These are phyloP conservation scores for Mactromeris polynyma DNA, from an alignment of 2,888 invertebrate genomes.

Conservation along the genomic window DNA sequence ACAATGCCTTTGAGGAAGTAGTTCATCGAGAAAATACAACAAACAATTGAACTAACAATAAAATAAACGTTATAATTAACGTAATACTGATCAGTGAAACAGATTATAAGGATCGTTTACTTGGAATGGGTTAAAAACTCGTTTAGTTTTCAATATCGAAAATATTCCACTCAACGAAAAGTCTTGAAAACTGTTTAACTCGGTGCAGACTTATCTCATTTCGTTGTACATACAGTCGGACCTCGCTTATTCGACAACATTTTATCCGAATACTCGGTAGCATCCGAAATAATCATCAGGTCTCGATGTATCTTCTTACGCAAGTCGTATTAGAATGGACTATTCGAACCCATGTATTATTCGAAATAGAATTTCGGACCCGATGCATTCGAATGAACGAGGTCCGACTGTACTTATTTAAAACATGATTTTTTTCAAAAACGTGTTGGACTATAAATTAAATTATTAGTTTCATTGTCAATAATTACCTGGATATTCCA, in stretches of 20 bases:
- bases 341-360: neutral
- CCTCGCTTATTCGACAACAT: no score
- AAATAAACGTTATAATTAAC: neutral
- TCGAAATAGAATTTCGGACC: no score
- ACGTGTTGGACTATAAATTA: neutral
- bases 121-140: neutral
- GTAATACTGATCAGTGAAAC: slow-evolving; percentile 6
- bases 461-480: neutral
- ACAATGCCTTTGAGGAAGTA: neutral
- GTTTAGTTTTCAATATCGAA: neutral
- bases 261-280: no score
- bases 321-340: neutral
- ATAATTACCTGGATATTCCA: no score
- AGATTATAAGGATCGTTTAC: neutral
- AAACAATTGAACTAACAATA: neutral
- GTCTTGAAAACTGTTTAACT: neutral
- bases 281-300: no score
- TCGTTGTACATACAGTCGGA: no score
- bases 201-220: neutral
- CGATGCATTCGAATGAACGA: no score
- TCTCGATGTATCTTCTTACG: no score
- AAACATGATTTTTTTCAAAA: neutral
- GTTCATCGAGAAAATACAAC: neutral
- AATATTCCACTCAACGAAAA: neutral
- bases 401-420: no score